Percentiles rank a stretch among this genome's conserved stretches.
Evolutionary conservation across 2,888 invertebrate genomes (phyloP).

Genomic region (Cataglyphis cursor): DNA sequence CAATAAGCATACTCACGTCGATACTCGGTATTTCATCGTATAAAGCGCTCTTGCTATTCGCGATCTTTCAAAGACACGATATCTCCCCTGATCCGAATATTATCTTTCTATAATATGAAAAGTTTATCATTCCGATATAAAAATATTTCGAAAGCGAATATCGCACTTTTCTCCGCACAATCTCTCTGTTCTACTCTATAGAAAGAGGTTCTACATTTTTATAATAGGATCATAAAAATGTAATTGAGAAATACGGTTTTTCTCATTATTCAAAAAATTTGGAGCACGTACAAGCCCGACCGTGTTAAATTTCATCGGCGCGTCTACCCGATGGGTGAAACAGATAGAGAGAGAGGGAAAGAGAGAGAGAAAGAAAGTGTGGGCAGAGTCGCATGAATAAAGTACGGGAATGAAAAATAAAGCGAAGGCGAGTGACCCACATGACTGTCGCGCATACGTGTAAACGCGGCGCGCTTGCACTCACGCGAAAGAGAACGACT

Average conservation of each 20-base stretch:
- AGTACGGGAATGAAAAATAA: conserved; percentile 60
- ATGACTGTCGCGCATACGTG: conserved; percentile 65
- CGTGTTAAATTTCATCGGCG: conserved; percentile 42
- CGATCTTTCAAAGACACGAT: neutral
- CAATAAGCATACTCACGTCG: conserved; percentile 26
- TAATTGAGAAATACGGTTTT: neutral
- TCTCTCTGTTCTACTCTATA: neutral
- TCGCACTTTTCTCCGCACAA: neutral
- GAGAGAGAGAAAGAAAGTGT: neutral
- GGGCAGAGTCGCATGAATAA: conserved; percentile 44
- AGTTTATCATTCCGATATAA: neutral
- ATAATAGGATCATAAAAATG: conserved; percentile 6
- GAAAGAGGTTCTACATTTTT: neutral
- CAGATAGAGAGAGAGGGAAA: neutral
- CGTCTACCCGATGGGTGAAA: neutral
- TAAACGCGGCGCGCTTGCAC: conserved; percentile 63
- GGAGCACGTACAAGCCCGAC: neutral
- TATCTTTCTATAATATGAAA: neutral
- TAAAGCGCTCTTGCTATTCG: neutral
- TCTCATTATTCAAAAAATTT: conserved; percentile 38
- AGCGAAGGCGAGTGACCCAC: conserved; percentile 69
- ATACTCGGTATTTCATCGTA: conserved; percentile 2
- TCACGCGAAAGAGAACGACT: conserved; percentile 63
- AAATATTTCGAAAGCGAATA: neutral
- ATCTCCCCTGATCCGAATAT: neutral